Evolutionary conservation across 2,888 invertebrate species (phyloP), one percentile per base, ranked within the genome.

Genomic region (Lomographa bimaculata): DNA sequence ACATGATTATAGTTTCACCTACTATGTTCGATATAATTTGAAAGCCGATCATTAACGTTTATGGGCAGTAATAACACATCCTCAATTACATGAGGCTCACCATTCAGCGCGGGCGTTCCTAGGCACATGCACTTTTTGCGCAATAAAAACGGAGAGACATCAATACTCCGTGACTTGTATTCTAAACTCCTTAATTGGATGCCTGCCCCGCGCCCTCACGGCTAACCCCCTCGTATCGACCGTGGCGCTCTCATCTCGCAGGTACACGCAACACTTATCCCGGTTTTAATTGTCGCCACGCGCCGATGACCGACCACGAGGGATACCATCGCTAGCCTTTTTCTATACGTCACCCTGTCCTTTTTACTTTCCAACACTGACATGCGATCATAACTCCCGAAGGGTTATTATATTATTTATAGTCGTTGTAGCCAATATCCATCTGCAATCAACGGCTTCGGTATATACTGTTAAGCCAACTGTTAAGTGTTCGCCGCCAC

Each of bases 211-310:
- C 54, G 65, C 68, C 64, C 62, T 43, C 44, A 41, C 41, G 60
- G 64, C 60, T 56, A 58, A 54, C 60, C 68, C 63, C 75, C 79
- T 69, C 65, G 64, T 86, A 86, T 86, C 86, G 86, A 86, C 85
- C 85, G 84, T 71, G 65, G 77, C 83, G 79, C 77, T 78, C 83
- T 84, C 85, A 84, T 86, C 85, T 80, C 85, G 70, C 85, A 85
- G 85, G 87, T 85, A 85, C 72, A 85, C 82, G 80, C 83, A 85
- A 84, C 83, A 85, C 85, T 87, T 85, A 84, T 86, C 86, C 84
- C 79, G 74, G 80, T 81, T 85, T 85, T 86, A 86, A 86, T 87
- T 87, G 87, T 85, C 85, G 82, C 83, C 79, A 84, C 80, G 83
- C 85, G 75, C 79, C 76, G 83, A 79, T 82, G 83, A 84, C 81